Base-by-base conservation (phyloP, 2,888 invertebrate genomes). In the Agrilus biguttatus region DNA sequence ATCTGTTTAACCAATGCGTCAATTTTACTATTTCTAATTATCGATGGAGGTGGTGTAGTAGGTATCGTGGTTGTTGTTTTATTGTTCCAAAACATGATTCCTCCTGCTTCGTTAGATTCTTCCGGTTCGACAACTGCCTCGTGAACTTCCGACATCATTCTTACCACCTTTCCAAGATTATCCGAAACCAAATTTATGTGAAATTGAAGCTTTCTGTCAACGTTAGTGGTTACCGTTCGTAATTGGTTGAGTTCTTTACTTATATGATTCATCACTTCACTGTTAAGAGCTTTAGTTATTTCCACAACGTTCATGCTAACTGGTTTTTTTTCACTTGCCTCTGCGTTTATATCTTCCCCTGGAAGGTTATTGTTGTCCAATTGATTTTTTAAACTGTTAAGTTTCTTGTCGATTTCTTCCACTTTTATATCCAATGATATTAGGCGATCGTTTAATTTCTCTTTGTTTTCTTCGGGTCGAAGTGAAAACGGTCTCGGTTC, bases 251-350 rank as follows among this genome's bases (percentile, higher is more conserved):
- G 72, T 65, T 86, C 85, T 61, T 82, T 79, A n/a, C 83, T 80
- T 23, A 86, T 78, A 65, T 84, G 84, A 55, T 78, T 80, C 61
- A 87, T 77, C 32, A 84, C 80, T 66, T 87, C 87, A 19, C 80
- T 73, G 61, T 82, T 87, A 58, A 87, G 73, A n/a, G 85, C 78
- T 66, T 86, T 87, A 2, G 85, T 82, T 45, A 85, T 84, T 65
- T 87, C 86, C 41, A 84, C 74, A 12, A 84, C 80, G 59, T 85
- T 86, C 71, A 86, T 77, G 59, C 84, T 85, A 39, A 87, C 77
- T 2, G 87, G 84, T 57, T 86, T 86, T 66, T 85, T 87, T 65
- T 88, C 88, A 56, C 87, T 87, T 0, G 87, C 87, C 62, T 87
- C 87, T 1, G 83, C 87, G 56, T 86, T 87, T 47, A 87, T 83